Conservation (phyloP, 2,888 invertebrate genomes). For the Anarsia innoxiella region DNA sequence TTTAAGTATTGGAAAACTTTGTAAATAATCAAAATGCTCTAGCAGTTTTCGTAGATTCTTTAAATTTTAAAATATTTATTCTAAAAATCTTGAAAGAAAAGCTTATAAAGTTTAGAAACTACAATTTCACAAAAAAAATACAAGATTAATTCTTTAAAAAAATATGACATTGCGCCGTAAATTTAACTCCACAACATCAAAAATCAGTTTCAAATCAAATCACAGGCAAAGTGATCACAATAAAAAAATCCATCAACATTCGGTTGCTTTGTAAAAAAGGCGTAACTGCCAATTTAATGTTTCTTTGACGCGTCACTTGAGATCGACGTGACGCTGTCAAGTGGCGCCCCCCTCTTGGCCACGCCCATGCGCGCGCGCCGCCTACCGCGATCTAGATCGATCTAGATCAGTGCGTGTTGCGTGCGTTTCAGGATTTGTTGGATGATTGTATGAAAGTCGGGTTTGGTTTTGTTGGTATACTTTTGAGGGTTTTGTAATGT, state of each 20-base stretch:
- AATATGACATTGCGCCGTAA: background rate
- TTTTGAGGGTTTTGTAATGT: too few relatives aligned
- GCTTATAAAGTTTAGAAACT: too few relatives aligned
- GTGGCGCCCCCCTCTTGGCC: slow-evolving; percentile 46
- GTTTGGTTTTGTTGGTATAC: too few relatives aligned
- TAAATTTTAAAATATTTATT: too few relatives aligned
- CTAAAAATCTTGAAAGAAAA: too few relatives aligned
- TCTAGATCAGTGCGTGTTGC: slow-evolving; percentile 43
- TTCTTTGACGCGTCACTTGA: slow-evolving; percentile 37
- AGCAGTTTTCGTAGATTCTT: too few relatives aligned
- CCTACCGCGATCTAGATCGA: slow-evolving; percentile 62
- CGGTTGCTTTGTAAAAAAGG: slow-evolving; percentile 5
- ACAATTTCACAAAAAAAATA: background rate
- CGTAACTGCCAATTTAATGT: slow-evolving; percentile 12
- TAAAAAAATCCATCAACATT: background rate
- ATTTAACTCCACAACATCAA: slow-evolving; percentile 1
- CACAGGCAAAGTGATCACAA: slow-evolving; percentile 3
- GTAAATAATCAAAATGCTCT: too few relatives aligned
- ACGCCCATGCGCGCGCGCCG: slow-evolving; percentile 52
- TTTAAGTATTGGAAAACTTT: too few relatives aligned
- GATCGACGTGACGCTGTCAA: slow-evolving; percentile 46
- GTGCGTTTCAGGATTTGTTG: slow-evolving; percentile 22
- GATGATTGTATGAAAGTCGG: slow-evolving; percentile 19
- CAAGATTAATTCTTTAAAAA: background rate
- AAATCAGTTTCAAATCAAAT: slow-evolving; percentile 3